Evolutionary conservation across 2,797 vertebrate genomes (phyloP), one percentile per base, ranked within the genome.

Genomic region (Lophius americanus): DNA sequence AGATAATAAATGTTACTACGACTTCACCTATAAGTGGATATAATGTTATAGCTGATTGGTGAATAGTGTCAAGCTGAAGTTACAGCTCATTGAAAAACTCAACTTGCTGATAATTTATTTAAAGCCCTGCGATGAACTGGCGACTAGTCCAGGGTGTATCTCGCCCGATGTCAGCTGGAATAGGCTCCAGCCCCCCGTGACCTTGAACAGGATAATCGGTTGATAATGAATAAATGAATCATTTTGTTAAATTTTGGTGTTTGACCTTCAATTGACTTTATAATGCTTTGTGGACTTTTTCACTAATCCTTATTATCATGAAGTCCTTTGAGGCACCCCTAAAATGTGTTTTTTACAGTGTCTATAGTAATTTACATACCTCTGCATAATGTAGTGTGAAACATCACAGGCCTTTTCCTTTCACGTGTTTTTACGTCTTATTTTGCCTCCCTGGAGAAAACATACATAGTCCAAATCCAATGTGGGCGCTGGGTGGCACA

Each of bases 401-500:
- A 70, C 67, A 51, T 67, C 47, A 33, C 70, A 61, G 69, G 64
- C 49, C 7, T 62, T 78, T 64, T 50, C 46, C 37, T 71, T 70
- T 68, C 51, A 52, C 68, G 68, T 53, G 7, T 64, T 83, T 76
- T 60, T 50, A 48, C 5, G 38, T 75, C 82, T 87, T 81, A 79
- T 83, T 85, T 81, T 52, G 64, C 68, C 55, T 78, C 69, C 64
- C 57, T 10, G 43, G 68, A 86, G 83, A 82, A 86, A 84, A 76
- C 55, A 68, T 54, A 51, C 57, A 55, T 46, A 12, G 53, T 76
- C 69, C 74, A 76, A 88, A 84, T 87, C 53, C 72, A 82, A 83
- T 71, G 81, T 75, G 70, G 75, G 68, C 6, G 39, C 73, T 78
- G 73, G 69, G 72, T 86, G 64, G 68, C 69, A 86, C 89, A 93